These are phyloP conservation scores for Lathronympha strigana DNA, from an alignment of 2,888 invertebrate genomes.

Conservation along the genomic window DNA sequence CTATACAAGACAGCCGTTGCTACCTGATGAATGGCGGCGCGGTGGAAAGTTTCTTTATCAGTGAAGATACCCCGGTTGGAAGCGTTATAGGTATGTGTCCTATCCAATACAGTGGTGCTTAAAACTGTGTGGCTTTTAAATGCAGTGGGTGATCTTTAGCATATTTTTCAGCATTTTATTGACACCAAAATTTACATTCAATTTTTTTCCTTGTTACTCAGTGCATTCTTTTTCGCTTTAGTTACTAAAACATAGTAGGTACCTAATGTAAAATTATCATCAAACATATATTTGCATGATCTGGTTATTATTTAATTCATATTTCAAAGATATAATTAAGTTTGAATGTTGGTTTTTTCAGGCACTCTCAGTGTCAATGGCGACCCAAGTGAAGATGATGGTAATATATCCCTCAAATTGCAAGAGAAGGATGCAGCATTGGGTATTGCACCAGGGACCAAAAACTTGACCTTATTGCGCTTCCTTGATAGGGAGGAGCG, in stretches of 20 bases:
- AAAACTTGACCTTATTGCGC: conserved; percentile 91
- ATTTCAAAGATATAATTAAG: neutral
- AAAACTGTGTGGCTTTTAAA: too few relatives aligned
- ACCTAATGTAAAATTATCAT: too few relatives aligned
- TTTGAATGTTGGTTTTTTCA: conserved; percentile 51
- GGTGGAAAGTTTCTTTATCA: conserved; percentile 95
- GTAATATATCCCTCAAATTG: conserved; percentile 91
- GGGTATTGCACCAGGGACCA: conserved; percentile 89
- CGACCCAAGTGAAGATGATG: conserved; percentile 87
- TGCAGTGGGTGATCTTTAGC: too few relatives aligned
- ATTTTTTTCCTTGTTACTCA: neutral
- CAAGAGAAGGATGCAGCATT: conserved; percentile 93
- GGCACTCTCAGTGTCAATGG: conserved; percentile 91
- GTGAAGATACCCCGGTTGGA: conserved; percentile 92
- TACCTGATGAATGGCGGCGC: conserved; percentile 96
- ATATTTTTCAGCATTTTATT: too few relatives aligned
- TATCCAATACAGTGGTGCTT: neutral
- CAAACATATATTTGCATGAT: too few relatives aligned
- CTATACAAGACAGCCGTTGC: conserved; percentile 92
- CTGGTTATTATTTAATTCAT: too few relatives aligned
- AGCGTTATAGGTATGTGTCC: conserved; percentile 86
- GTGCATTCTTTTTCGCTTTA: neutral
- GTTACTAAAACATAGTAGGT: too few relatives aligned
- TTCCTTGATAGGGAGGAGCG: conserved; percentile 93
- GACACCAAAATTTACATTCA: neutral